Evolutionary conservation across 2,797 vertebrate genomes (phyloP), one percentile per base, ranked within the genome.

Genomic region (Decapterus maruadsi): DNA sequence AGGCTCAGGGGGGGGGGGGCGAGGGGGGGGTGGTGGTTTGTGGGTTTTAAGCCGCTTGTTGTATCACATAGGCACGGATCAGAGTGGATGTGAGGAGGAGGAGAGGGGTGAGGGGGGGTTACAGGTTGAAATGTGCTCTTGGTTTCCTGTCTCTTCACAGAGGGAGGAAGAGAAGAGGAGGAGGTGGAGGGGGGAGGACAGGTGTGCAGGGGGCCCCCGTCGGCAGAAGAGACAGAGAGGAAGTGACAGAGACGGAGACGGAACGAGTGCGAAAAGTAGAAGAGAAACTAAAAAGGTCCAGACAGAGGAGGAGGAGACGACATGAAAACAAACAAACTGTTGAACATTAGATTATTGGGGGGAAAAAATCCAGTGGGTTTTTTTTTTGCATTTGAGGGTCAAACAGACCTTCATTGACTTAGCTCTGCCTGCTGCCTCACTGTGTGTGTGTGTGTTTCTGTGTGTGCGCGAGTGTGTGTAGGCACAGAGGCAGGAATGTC

Each of bases 401-500:
- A 70, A 68, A 80, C 68, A 77, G 67, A 70, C 29, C 40, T 85
- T 86, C 83, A 83, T 73, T 89, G 83, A 82, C 83, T 90, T 77
- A 66, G 77, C 62, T 50, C 34, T 38, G 60, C 56, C 64, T 59
- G 60, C 38, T 62, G 60, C 71, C 76, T 72, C 68, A 57, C 69
- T 42, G 11, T 42, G 45, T 46, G 42, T 43, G 42, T 43, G 42
- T 43, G 42, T 43, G 42, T 43, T 1, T 26, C 1, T 26, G 43
- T 71, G 65, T 72, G 63, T 42, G 70, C 43, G 70, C 59, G 81
- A 72, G 76, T 61, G 85, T 74, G 84, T 71, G 89, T 64, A 58
- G 72, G 75, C 56, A 78, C 80, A 5, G 80, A 84, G 69, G 86
- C 80, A 92, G 87, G 93, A 95, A 95, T 95, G 92, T 89, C 65